Evolutionary conservation across 2,113 vertebrate genomes (phyloP).

Genomic region (Suricata suricatta): DNA sequence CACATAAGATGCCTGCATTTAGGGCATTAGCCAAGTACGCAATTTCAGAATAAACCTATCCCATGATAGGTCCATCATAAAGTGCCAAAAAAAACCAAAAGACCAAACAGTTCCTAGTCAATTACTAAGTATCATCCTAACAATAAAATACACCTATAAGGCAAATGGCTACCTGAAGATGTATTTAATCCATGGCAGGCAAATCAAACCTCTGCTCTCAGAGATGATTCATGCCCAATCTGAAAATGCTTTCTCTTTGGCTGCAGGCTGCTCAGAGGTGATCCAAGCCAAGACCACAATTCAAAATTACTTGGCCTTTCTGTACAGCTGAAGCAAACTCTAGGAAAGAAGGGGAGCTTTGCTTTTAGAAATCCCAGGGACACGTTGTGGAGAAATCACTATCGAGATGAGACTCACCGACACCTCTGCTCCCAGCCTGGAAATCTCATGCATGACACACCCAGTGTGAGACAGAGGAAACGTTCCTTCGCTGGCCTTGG

Average conservation of each 20-base stretch:
- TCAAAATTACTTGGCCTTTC: neutral
- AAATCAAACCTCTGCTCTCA: conserved; percentile 85
- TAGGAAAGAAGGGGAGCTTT: conserved; percentile 27
- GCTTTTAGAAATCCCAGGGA: neutral
- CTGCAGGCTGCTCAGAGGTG: conserved; percentile 86
- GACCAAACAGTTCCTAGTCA: conserved; percentile 86
- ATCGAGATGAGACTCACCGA: neutral
- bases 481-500: neutral
- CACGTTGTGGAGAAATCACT: neutral
- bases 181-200: conserved; percentile 88
- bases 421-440: neutral
- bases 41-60: conserved; percentile 96
- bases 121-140: conserved; percentile 87
- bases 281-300: conserved; percentile 79
- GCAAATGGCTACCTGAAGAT: conserved; percentile 97
- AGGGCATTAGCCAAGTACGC: conserved; percentile 97
- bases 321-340: neutral
- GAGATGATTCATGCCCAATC: conserved; percentile 58
- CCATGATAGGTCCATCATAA: conserved; percentile 94
- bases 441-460: neutral
- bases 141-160: conserved; percentile 93
- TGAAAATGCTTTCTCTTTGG: conserved; percentile 88
- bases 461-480: neutral
- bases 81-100: conserved; percentile 87
- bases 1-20: conserved; percentile 90